A percentile compares a stretch with the other conserved stretches of the same genome.
These are phyloP conservation scores for Zele albiditarsus DNA, from an alignment of 2,888 invertebrate genomes.

Conservation along the genomic window DNA sequence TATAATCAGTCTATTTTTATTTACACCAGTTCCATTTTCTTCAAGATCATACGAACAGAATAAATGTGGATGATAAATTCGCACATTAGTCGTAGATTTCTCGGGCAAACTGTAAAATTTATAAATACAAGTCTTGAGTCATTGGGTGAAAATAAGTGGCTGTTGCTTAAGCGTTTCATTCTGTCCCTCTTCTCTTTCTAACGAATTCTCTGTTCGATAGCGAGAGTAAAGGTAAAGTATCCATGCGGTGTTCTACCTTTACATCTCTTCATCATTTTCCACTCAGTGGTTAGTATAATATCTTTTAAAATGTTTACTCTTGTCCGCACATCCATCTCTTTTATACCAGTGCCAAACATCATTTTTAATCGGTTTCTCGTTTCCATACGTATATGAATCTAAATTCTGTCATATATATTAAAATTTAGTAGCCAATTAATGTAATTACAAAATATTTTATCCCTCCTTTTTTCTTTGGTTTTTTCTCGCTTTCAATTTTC, in stretches of 20 bases:
- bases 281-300: not conserved
- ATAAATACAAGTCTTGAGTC: constrained; percentile 65
- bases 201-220: too few relatives aligned
- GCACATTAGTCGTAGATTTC: constrained; percentile 33
- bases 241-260: not conserved
- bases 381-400: too few relatives aligned
- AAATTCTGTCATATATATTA: too few relatives aligned
- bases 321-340: not conserved
- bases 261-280: not conserved
- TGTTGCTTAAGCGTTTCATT: constrained; percentile 58
- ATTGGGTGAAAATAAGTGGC: constrained; percentile 62
- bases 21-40: constrained; percentile 1
- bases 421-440: not conserved
- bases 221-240: not conserved
- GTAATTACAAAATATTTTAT: not conserved
- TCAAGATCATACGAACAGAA: constrained; percentile 10
- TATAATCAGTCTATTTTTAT: not conserved
- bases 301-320: not conserved
- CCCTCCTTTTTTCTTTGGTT: not conserved
- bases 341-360: not conserved
- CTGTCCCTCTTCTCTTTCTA: not conserved
- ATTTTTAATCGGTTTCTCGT: not conserved
- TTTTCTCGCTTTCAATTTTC: not conserved
- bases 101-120: constrained; percentile 45
- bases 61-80: constrained; percentile 35